Base-by-base conservation (phyloP, 64 coral and sea anemone genomes). In the Porites lutea region DNA sequence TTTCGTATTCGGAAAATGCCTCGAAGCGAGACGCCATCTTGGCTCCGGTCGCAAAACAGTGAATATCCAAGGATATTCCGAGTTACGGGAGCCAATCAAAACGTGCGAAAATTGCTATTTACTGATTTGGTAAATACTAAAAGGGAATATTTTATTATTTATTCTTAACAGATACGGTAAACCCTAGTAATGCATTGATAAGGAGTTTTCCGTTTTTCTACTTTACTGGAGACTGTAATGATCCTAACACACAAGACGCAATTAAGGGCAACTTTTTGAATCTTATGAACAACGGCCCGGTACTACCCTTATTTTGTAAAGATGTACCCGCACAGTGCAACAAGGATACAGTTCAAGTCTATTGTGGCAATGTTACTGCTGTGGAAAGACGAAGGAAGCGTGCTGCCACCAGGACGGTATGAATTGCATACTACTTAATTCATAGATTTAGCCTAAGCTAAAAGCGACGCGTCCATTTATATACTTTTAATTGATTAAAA, bases 161-260 rank as follows among this genome's bases (percentile, higher is more conserved):
- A 37, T 37, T 37, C 27, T 37, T 37, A 37, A 51, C 53, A 93
- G 92, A 51, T 46, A 63, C 86, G 4, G 92, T 59, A 48, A 89
- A 89, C 27, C 92, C 92, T 5, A 50, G 49, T 13, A 79, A 53
- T 37, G 46, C 82, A 13, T 74, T n/a, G 53, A 61, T 67, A 2
- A 15, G 5, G 10, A 73, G 51, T 11, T 60, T 74, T 53, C 93
- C 93, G 12, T 64, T 58, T 57, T 94, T 90, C 79, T 90, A 55
- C 74, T 94, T 75, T 68, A 48, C 84, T 19, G 93, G 93, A 67
- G 87, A 94, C 71, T 94, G 93, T 48, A 94, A 94, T 51, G 27
- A 94, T 57, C 93, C 93, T 7, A 90, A 94, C 59, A 71, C 83
- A 4, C 79, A 94, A 67, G 64, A 52, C 52, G 49, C 83, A 18